Base-by-base conservation (phyloP, 2,797 vertebrate genomes). In the Scolopax bukidnonensis region DNA sequence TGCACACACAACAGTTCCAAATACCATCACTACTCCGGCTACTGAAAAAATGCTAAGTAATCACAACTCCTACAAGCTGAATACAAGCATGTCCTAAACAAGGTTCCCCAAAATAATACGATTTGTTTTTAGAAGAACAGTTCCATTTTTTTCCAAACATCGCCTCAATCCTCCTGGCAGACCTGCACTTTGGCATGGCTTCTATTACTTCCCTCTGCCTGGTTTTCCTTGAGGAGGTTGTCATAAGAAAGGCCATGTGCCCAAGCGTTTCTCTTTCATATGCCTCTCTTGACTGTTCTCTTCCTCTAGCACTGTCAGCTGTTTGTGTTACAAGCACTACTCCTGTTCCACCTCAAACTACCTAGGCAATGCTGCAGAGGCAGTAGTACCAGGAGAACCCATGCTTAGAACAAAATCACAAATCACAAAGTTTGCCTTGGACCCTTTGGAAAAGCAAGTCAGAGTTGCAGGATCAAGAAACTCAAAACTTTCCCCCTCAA, bases 151-250 rank as follows among this genome's bases (percentile, higher is more conserved):
- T 84, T 60, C 40, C 70, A 95, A 60, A 84, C 40, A 32, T n/a
- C 67, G 63, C 70, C 91, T 93, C 83, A 91, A 25, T 61, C 28
- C 54, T 59, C 20, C 93, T 82, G 63, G 65, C 32, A 78, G 48
- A 36, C 13, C 33, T 41, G 45, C 1, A 5, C 70, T 88, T 75
- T 88, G 59, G 45, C 50, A 88, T 18, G 33, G 50, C 63, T 89
- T 73, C 67, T 89, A 27, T 18, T 53, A 32, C 41, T 75, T 86
- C 38, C 53, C n/a, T 64, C 51, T 83, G 64, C 57, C 3, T n/a
- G 63, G 36, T 18, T 43, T 61, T 87, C 74, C 71, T 82, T 30
- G 57, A 67, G 54, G 36, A 79, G 43, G 57, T 15, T 94, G 67
- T 82, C 70, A 11, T 17, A 82, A 56, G 90, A 54, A 59, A 73